Evolutionary conservation across 2,888 invertebrate species (phyloP).

Genomic region (Archaeoteleia sp.): DNA sequence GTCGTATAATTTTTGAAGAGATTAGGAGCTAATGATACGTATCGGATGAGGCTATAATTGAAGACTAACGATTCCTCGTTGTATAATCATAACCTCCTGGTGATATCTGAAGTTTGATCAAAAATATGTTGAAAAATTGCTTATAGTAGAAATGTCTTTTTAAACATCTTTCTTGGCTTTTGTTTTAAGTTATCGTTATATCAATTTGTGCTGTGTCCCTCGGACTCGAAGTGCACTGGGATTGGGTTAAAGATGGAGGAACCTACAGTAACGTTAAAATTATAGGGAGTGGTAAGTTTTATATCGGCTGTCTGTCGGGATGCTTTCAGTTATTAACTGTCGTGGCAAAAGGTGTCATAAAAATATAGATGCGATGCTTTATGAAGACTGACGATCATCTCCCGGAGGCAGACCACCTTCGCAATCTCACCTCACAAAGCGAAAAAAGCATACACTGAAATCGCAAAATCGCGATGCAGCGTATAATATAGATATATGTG

Average conservation of each 20-base stretch:
- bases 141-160: no score
- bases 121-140: no score
- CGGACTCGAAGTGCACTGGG: background rate
- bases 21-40: slow-evolving; percentile 22
- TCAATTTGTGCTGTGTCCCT: background rate
- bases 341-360: slow-evolving; percentile 18
- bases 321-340: slow-evolving; percentile 22
- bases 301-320: slow-evolving; percentile 2
- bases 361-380: slow-evolving; percentile 4
- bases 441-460: slow-evolving; percentile 4
- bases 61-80: background rate
- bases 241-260: background rate
- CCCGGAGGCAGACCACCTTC: slow-evolving; percentile 7
- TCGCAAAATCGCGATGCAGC: slow-evolving; percentile 1
- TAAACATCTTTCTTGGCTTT: no score
- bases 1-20: slow-evolving; percentile 15
- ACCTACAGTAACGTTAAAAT: slow-evolving; percentile 6
- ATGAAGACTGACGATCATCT: slow-evolving; percentile 6
- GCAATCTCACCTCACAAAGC: slow-evolving; percentile 1
- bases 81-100: no score
- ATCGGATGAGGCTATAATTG: slow-evolving; percentile 5
- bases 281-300: slow-evolving; percentile 13
- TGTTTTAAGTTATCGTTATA: background rate
- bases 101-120: no score
- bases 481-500: slow-evolving; percentile 22